phyloP scores from a whole-genome alignment of 1,140 invertebrate species.

The Formica exsecta region DNA sequence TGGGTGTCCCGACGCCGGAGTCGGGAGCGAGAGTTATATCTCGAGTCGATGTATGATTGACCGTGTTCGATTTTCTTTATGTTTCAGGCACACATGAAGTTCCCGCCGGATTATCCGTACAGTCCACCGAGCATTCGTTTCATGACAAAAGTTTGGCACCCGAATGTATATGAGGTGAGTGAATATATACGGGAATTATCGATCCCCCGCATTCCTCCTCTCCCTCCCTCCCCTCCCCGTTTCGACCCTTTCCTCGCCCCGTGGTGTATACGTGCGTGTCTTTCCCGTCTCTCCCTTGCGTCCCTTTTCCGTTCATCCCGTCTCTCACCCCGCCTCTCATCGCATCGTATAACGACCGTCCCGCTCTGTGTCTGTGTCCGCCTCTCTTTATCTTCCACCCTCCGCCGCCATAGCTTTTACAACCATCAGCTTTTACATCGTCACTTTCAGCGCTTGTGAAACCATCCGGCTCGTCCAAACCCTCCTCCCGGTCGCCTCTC shows the following conservation, averaged over 20 bases:
- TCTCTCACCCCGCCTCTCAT: neutral
- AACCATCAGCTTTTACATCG: slow-evolving; percentile 57
- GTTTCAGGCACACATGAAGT: slow-evolving; percentile 98
- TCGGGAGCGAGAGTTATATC: neutral
- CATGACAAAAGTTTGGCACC: slow-evolving; percentile 99
- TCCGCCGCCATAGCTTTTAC: slow-evolving; percentile 58
- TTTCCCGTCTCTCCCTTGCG: slow-evolving; percentile 27
- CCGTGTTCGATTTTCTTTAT: slow-evolving; percentile 49
- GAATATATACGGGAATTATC: slow-evolving; percentile 81
- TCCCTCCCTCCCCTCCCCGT: slow-evolving; percentile 14
- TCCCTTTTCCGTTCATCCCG: slow-evolving; percentile 56
- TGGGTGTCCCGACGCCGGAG: neutral
- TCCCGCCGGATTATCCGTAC: slow-evolving; percentile 99
- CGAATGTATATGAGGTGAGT: slow-evolving; percentile 99
- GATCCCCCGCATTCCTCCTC: slow-evolving; percentile 66
- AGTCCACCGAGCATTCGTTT: slow-evolving; percentile 99
- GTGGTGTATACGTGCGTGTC: slow-evolving; percentile 37
- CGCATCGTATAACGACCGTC: slow-evolving; percentile 40
- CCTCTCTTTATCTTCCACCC: slow-evolving; percentile 54
- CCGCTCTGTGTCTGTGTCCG: slow-evolving; percentile 48
- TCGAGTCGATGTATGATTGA: slow-evolving; percentile 1
- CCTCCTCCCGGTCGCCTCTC: slow-evolving; percentile 1
- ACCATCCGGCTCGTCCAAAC: slow-evolving; percentile 25
- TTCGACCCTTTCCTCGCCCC: slow-evolving; percentile 30
- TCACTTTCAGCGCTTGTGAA: slow-evolving; percentile 50